Percentiles rank a stretch among this genome's conserved stretches.
phyloP scores from a whole-genome alignment of 2,797 vertebrate genomes.

The Cichlasoma orientale region DNA sequence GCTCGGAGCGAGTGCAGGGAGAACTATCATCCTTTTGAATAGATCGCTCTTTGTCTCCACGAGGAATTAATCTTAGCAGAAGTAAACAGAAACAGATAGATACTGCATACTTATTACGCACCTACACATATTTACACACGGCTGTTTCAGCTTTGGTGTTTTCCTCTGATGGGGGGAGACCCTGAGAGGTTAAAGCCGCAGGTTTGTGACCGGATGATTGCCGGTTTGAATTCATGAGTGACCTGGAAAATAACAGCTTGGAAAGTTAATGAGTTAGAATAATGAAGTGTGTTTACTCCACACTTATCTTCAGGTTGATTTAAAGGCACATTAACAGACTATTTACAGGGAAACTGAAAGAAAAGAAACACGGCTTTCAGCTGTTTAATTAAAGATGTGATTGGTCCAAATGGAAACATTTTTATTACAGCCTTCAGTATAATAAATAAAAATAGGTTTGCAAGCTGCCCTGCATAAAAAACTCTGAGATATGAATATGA shows the following conservation, averaged over 20 bases:
- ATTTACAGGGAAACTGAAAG: background rate
- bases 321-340: background rate
- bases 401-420: background rate
- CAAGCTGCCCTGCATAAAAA: background rate
- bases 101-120: background rate
- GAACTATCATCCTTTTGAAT: background rate
- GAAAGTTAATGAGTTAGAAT: constrained; percentile 4
- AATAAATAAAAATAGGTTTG: background rate
- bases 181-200: background rate
- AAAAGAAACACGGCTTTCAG: background rate
- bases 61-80: constrained; percentile 3
- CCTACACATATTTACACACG: background rate
- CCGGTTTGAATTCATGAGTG: background rate
- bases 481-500: background rate
- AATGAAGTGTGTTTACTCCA: background rate
- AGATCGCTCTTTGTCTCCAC: constrained; percentile 18
- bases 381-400: background rate
- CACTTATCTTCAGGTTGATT: background rate
- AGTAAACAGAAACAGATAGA: constrained; percentile 14
- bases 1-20: background rate
- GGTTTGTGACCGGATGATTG: background rate
- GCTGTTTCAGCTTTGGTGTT: background rate
- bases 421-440: background rate
- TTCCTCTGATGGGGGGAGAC: background rate
- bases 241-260: background rate